phyloP scores from a whole-genome alignment of 1,140 invertebrate species.

The Drosophila saltans region DNA sequence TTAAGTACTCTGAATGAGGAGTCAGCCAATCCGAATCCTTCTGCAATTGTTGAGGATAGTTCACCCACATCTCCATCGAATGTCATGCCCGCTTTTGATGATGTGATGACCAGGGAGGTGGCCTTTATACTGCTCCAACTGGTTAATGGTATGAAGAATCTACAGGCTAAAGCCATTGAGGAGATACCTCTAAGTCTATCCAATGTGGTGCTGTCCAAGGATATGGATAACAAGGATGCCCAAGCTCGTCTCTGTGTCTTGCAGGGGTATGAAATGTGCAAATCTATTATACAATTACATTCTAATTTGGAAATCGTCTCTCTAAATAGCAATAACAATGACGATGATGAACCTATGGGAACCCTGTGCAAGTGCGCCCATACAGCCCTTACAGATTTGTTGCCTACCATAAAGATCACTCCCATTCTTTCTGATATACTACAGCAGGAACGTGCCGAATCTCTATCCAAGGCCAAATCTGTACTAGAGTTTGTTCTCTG shows the following conservation, averaged over 20 bases:
- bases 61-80: constrained; percentile 18
- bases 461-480: constrained; percentile 87
- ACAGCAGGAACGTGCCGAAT: constrained; percentile 88
- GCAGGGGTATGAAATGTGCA: constrained; percentile 86
- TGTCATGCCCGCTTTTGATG: constrained; percentile 79
- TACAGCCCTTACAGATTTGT: constrained; percentile 87
- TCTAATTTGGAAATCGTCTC: background rate
- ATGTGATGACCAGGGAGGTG: constrained; percentile 84
- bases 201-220: constrained; percentile 84
- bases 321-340: constrained; percentile 77
- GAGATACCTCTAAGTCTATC: constrained; percentile 88
- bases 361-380: constrained; percentile 91
- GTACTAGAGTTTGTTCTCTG: constrained; percentile 93
- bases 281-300: too few relatives aligned
- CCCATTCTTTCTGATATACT: constrained; percentile 88
- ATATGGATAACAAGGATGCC: constrained; percentile 85
- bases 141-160: constrained; percentile 90
- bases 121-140: constrained; percentile 91
- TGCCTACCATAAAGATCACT: constrained; percentile 86
- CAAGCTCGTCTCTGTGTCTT: constrained; percentile 88
- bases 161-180: constrained; percentile 93
- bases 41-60: constrained; percentile 49
- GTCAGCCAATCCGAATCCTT: constrained; percentile 26
- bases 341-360: constrained; percentile 86
- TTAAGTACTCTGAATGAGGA: constrained; percentile 76